Evolutionary conservation across 2,797 vertebrate species (phyloP), one percentile per base, ranked within the genome.

Genomic region (Sebastes matsubarae): DNA sequence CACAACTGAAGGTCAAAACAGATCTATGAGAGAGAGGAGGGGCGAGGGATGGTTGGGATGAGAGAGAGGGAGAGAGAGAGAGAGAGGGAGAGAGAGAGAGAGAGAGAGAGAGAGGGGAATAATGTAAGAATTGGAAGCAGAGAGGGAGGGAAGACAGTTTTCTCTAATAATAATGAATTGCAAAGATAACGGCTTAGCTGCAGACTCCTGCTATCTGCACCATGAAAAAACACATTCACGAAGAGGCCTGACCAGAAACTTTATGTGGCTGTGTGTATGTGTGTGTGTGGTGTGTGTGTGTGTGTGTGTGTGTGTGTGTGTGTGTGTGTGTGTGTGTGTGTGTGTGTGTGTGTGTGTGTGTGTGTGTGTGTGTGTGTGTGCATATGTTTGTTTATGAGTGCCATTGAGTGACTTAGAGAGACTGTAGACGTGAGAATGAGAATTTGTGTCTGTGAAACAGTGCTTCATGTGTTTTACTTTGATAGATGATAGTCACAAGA

Each of bases 1-100:
- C 73, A 54, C 50, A 59, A 72, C 75, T 94, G 92, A 95, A 95
- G 94, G 93, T 95, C 93, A 94, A 76, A 90, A 75, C 59, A 74
- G 68, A 93, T 91, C 80, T 83, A 84, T 84, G 83, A 80, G 77
- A 25, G 63, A 55, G 57, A 75, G 61, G 59, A 72, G 54, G 29
- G 42, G 6, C 1, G 5, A 24, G 72, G 63, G 64, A 73, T 20
- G 82, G 66, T 42, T 82, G 75, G 6, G 50, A 36, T 50, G 75
- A 5, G 8, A 36, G 46, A 50, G 46, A 38, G 46, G 7, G 30
- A n/a, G 82, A 80, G 77, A 24, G 61, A 54, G 55, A 73, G 58
- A 22, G 27, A 68, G 54, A 54, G 74, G 3, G 6, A 52, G 25
- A 29, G 34, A n/a, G 20, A 7, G 46, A 69, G 20, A n/a, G 42